A percentile compares a stretch with the other conserved stretches of the same genome.
Evolutionary conservation across 2,888 invertebrate genomes (phyloP).

Genomic region (Eristalis tenax): DNA sequence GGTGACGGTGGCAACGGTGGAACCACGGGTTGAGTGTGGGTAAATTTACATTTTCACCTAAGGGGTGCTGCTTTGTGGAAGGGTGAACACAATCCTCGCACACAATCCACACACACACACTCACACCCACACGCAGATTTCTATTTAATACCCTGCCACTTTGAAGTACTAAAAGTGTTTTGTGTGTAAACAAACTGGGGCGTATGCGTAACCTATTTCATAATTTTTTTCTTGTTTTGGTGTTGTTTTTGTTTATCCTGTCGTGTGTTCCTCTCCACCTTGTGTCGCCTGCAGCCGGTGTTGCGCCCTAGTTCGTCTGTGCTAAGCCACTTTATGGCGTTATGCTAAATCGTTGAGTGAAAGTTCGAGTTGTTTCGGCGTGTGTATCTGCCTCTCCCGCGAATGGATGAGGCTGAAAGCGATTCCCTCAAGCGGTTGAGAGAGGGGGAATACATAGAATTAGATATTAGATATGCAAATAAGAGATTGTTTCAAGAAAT

Average conservation of each 20-base stretch:
- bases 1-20: background rate
- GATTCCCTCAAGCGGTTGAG: background rate
- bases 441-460: slow-evolving; percentile 48
- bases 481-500: slow-evolving; percentile 58
- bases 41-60: slow-evolving; percentile 57
- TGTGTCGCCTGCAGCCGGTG: background rate
- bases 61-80: slow-evolving; percentile 13
- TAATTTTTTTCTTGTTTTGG: background rate
- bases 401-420: background rate
- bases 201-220: slow-evolving; percentile 67
- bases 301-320: background rate
- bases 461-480: slow-evolving; percentile 69
- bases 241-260: background rate
- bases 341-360: slow-evolving; percentile 58
- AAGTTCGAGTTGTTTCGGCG: slow-evolving; percentile 33
- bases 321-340: slow-evolving; percentile 55
- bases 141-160: slow-evolving; percentile 66
- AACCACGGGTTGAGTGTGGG: background rate
- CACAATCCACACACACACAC: slow-evolving; percentile 11
- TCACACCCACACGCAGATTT: background rate
- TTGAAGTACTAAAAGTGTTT: slow-evolving; percentile 61
- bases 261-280: background rate
- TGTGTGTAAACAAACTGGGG: slow-evolving; percentile 54
- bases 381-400: background rate
- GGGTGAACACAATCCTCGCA: slow-evolving; percentile 28